Base-by-base conservation (phyloP, 2,113 vertebrate genomes). In the Meriones unguiculatus region DNA sequence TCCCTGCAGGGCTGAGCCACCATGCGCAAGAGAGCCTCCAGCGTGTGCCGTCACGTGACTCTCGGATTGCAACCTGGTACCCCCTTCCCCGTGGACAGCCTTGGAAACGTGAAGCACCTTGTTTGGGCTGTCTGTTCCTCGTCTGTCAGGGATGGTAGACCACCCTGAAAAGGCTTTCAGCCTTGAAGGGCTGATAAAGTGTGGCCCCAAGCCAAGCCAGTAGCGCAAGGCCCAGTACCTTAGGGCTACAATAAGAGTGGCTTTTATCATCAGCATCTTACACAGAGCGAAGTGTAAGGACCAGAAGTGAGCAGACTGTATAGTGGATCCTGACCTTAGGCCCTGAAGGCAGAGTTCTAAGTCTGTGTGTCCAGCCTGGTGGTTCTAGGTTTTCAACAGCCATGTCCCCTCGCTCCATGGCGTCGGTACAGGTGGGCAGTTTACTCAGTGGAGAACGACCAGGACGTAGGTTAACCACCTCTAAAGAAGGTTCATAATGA, bases 311-410 rank as follows among this genome's bases (percentile, higher is more conserved):
- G 52, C 11, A 59, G 35, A 65, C 46, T 46, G 20, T 64, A 81
- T 38, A 10, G 50, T 70, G 2, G 67, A 62, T 86, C n/a, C 86
- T 86, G 76, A 92, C 35, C 12, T 57, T 95, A 0, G 1, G 35
- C 54, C 64, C 92, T 69, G 28, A 89, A 85, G 30, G 35, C 52
- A 62, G 86, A 96, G 50, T 15, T 87, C 54, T 82, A 88, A 69
- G 64, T 64, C 41, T 70, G 57, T 3, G 0, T 30, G 24, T 62
- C 65, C 35, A 30, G 18, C 22, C 30, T 91, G 32, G 32, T 69
- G 89, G 57, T 69, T 90, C 78, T 87, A 65, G 52, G 7, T 59
- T 76, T 80, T 87, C 59, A 93, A 24, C 46, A 86, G 76, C 30
- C 77, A 1, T 41, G n/a, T 69, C 50, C 70, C 22, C 73, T 72